Percentiles rank a stretch among this genome's conserved stretches.
phyloP scores from a whole-genome alignment of 1,140 invertebrate genomes.

The Phthorimaea operculella region DNA sequence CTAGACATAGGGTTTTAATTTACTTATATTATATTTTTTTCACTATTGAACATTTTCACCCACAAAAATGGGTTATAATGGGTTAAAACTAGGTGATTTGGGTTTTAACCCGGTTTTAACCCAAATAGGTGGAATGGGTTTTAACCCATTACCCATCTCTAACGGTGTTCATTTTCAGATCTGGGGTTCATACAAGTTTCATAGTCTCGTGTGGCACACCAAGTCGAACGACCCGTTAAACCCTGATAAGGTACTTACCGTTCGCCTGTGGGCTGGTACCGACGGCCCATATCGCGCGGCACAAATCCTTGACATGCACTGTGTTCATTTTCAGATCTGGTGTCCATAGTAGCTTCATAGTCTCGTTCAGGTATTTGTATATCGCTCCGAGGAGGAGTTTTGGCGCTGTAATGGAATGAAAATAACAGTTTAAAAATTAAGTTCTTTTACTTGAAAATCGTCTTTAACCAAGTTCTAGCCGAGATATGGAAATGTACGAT shows the following conservation, averaged over 20 bases:
- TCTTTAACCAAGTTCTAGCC: not conserved
- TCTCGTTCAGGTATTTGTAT: slow-evolving; percentile 88
- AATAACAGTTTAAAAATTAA: not conserved
- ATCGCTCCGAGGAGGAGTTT: slow-evolving; percentile 86
- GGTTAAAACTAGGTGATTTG: no score
- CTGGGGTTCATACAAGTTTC: slow-evolving; percentile 89
- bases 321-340: slow-evolving; percentile 88
- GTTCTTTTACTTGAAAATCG: not conserved
- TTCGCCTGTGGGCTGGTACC: slow-evolving; percentile 49
- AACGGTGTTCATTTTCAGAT: slow-evolving; percentile 89
- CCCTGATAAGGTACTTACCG: no score
- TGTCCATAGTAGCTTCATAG: slow-evolving; percentile 92
- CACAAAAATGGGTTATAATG: no score
- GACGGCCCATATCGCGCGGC: slow-evolving; percentile 78
- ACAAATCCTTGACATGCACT: slow-evolving; percentile 86
- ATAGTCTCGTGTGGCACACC: slow-evolving; percentile 89
- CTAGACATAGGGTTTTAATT: no score
- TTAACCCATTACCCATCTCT: no score
- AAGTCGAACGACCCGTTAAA: no score
- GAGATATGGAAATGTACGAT: no score
- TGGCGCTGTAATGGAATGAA: slow-evolving; percentile 70
- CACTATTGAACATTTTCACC: no score
- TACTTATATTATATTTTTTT: no score
- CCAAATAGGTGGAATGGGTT: no score
- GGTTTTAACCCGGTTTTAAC: no score